Conservation (phyloP, 2,113 vertebrate species). For the Pollachius pollachius region DNA sequence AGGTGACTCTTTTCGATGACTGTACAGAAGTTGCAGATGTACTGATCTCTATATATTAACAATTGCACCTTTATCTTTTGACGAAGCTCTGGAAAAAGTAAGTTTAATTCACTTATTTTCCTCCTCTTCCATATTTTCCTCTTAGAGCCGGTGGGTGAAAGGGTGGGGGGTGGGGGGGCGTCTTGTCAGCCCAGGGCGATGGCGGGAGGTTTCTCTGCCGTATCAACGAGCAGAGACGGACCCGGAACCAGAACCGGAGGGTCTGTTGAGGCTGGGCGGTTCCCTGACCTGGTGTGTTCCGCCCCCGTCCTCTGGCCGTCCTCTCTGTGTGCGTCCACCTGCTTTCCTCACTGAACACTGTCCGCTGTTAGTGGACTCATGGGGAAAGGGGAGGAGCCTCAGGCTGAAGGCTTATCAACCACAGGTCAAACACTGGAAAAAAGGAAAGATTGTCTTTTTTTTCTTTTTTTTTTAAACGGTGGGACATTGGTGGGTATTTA, state of each 20-base stretch:
- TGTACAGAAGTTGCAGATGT: slow-evolving; percentile 30
- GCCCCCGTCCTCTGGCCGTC: slow-evolving; percentile 28
- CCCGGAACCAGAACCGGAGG: background rate
- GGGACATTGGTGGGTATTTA: slow-evolving; percentile 37
- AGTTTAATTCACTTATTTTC: slow-evolving; percentile 13
- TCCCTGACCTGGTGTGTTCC: slow-evolving; percentile 10
- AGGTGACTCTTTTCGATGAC: slow-evolving; percentile 35
- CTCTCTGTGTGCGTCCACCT: slow-evolving; percentile 29
- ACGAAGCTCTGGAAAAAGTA: slow-evolving; percentile 41
- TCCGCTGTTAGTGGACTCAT: slow-evolving; percentile 20
- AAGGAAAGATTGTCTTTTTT: slow-evolving; percentile 25
- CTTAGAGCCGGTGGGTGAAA: background rate
- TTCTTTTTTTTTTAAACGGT: slow-evolving; percentile 19
- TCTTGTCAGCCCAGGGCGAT: background rate
- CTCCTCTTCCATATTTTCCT: background rate
- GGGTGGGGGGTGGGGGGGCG: background rate
- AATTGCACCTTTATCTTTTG: slow-evolving; percentile 72
- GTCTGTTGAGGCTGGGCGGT: slow-evolving; percentile 36
- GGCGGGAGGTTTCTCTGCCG: background rate
- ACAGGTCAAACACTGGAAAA: too few relatives aligned
- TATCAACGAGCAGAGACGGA: background rate
- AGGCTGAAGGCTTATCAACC: too few relatives aligned
- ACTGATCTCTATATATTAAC: slow-evolving; percentile 53
- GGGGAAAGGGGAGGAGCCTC: slow-evolving; percentile 16
- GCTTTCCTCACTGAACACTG: slow-evolving; percentile 57